A percentile compares a stretch with the other conserved stretches of the same genome.
Conservation (phyloP, 2,888 invertebrate species). For the Panorpa germanica region DNA sequence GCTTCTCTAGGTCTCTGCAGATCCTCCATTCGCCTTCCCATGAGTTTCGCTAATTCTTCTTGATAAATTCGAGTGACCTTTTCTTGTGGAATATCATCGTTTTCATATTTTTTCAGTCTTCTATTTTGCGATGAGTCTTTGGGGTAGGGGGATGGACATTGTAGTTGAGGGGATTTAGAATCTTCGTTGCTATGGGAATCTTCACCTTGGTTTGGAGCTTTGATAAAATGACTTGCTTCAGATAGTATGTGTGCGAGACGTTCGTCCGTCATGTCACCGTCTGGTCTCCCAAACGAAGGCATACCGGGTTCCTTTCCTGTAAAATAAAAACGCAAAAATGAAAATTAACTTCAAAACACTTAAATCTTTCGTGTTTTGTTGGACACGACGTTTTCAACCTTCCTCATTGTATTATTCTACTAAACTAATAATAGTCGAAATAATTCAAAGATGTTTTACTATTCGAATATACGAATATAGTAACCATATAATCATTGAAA, state of each 20-base stretch:
- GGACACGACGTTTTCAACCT: slow-evolving; percentile 1
- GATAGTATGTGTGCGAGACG: slow-evolving; percentile 82
- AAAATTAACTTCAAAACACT: slow-evolving; percentile 2
- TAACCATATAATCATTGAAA: too few species aligned
- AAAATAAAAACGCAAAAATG: slow-evolving; percentile 18
- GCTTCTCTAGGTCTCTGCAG: slow-evolving; percentile 57
- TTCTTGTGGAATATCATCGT: slow-evolving; percentile 91
- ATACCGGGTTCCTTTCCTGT: slow-evolving; percentile 71
- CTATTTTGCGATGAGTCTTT: slow-evolving; percentile 53
- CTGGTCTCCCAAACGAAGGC: slow-evolving; percentile 58
- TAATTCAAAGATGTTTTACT: too few species aligned
- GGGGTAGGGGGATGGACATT: slow-evolving; percentile 67
- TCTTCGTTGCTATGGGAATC: slow-evolving; percentile 62
- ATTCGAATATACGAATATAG: too few species aligned
- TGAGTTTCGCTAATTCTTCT: slow-evolving; percentile 84
- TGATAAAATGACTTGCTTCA: slow-evolving; percentile 84
- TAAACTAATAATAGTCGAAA: too few species aligned
- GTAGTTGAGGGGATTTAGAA: slow-evolving; percentile 61
- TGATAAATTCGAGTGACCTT: slow-evolving; percentile 90
- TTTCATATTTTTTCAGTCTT: slow-evolving; percentile 71
- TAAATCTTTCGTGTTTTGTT: slow-evolving; percentile 4
- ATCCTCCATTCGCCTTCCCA: slow-evolving; percentile 59
- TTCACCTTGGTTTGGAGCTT: slow-evolving; percentile 34
- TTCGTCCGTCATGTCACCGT: slow-evolving; percentile 72
- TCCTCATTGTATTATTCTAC: too few species aligned